phyloP scores from a whole-genome alignment of 2,113 vertebrate genomes.

The Symphodus melops region DNA sequence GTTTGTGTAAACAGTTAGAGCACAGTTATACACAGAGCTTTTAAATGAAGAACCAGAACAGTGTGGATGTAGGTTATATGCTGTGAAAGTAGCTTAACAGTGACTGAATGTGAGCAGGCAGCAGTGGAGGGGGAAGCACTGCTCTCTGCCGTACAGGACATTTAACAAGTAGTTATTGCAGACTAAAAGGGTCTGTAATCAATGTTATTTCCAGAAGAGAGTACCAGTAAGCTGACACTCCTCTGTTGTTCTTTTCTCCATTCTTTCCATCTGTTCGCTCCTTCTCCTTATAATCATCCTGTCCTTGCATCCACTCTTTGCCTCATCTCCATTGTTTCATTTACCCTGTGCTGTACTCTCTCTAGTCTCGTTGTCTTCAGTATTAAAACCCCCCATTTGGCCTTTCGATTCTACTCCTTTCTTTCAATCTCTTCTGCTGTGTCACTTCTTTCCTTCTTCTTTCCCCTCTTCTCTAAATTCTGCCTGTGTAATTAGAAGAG shows the following conservation, averaged over 20 bases:
- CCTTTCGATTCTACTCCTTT: neutral
- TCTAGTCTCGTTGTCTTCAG: neutral
- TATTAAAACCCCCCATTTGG: neutral
- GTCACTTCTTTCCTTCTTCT: neutral
- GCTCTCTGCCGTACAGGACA: slow-evolving; percentile 42
- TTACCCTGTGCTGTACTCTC: neutral
- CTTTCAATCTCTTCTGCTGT: slow-evolving; percentile 1
- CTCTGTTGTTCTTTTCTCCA: slow-evolving; percentile 41
- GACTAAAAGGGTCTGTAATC: slow-evolving; percentile 72
- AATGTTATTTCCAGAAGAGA: slow-evolving; percentile 62
- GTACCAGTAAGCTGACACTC: slow-evolving; percentile 35
- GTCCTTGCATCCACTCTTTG: slow-evolving; percentile 23
- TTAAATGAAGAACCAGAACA: too few species aligned
- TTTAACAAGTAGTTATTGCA: slow-evolving; percentile 64
- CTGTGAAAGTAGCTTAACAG: slow-evolving; percentile 3
- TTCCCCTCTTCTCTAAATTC: neutral
- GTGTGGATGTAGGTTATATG: neutral
- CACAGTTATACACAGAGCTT: too few species aligned
- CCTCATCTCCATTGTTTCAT: slow-evolving; percentile 4
- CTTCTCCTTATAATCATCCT: slow-evolving; percentile 61
- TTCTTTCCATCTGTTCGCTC: slow-evolving; percentile 37
- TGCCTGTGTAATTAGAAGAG: slow-evolving; percentile 55
- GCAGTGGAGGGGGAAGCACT: slow-evolving; percentile 17
- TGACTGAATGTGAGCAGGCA: slow-evolving; percentile 53
- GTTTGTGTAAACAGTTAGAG: too few species aligned